Evolutionary conservation across 1,140 invertebrate genomes (phyloP), one percentile per base, ranked within the genome.

Genomic region (Drosophila bocqueti): DNA sequence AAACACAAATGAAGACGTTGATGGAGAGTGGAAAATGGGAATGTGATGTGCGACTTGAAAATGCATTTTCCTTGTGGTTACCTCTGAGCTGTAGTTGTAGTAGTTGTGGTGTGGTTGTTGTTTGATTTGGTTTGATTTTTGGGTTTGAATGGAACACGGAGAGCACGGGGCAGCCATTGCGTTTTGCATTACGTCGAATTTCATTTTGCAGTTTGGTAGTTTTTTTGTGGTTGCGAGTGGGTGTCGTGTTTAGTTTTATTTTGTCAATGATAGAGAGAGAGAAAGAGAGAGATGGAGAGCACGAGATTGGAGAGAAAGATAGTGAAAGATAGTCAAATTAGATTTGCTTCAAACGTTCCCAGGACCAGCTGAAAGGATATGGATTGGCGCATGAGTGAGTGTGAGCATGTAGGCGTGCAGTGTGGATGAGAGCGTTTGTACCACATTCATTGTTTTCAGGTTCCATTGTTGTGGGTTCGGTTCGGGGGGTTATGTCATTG

Each of bases 271-370:
- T 47, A 50, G 24, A 50, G 47, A 24, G 40, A 52, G 24, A 64
- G 43, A 76, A 26, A 47, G 54, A 64, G 38, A 76, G 40, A 82
- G 50, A 54, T 60, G 15, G 45, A 66, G 58, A 68, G 42, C 43
- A 50, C 47, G 49, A 64, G 61, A 66, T 36, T 38, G 62, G 52
- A 78, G 69, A 84, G 68, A 83, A 78, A 76, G 79, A 71, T 83
- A 72, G 79, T 92, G 76, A 91, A 78, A 92, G 76, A 80, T 72
- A 83, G 74, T 87, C 67, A 82, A 82, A 93, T 93, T 93, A 93
- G 92, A 92, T 93, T 92, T 89, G 79, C 75, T 92, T 92, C 77
- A 93, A 89, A 73, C 77, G 85, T 85, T 93, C 81, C 85, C 92
- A 93, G 72, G 83, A 92, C 92, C 90, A 91, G 69, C 91, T 92